Evolutionary conservation across 2,113 vertebrate species (phyloP).

Genomic region (Etheostoma spectabile): DNA sequence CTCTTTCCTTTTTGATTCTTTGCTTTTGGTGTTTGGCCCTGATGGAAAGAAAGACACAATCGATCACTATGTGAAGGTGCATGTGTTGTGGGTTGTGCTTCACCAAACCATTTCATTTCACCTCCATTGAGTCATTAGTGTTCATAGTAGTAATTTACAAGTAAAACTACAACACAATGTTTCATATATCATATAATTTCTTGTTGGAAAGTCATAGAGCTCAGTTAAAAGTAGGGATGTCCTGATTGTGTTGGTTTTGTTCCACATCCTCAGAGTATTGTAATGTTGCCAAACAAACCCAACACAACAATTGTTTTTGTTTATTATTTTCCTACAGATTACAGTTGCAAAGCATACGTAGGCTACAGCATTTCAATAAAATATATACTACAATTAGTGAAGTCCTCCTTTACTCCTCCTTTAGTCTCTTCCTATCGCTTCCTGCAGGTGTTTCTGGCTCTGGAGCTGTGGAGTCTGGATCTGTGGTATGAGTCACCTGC

Average conservation of each 20-base stretch:
- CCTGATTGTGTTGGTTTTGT: neutral
- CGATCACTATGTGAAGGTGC: neutral
- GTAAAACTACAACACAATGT: too few species aligned
- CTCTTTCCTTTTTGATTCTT: slow-evolving; percentile 89
- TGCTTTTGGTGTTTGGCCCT: slow-evolving; percentile 85
- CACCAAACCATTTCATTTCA: neutral
- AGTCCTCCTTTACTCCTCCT: too few species aligned
- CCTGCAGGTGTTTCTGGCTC: too few species aligned
- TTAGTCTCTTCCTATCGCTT: too few species aligned
- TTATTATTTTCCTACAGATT: neutral
- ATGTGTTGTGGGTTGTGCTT: neutral
- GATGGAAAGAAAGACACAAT: slow-evolving; percentile 25
- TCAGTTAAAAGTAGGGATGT: neutral
- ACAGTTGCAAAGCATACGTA: neutral
- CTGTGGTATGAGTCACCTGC: too few species aligned
- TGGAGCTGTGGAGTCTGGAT: too few species aligned
- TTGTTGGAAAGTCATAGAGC: neutral
- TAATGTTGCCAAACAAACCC: neutral
- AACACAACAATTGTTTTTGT: neutral
- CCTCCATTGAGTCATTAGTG: neutral
- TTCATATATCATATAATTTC: neutral
- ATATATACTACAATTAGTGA: neutral
- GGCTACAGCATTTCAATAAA: neutral
- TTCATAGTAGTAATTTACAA: too few species aligned
- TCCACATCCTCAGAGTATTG: neutral